Evolutionary conservation across 2,888 invertebrate genomes (phyloP), one percentile per base, ranked within the genome.

Genomic region (Aporophyla nigra): DNA sequence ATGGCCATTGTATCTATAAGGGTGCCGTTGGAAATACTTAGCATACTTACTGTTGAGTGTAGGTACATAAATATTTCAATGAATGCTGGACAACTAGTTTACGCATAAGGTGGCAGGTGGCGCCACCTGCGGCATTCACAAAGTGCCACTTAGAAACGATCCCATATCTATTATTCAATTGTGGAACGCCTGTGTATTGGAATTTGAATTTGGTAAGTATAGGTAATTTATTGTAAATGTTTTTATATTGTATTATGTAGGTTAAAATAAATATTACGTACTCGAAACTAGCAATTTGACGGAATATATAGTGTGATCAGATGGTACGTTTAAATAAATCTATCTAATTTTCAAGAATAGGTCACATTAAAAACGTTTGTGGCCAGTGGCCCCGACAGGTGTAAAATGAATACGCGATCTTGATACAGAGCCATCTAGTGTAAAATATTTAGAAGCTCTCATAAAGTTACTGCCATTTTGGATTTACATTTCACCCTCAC

Each of bases 141-240:
- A 58, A 66, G 62, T 51, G 66, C 21, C 53, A 71, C 14, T 63
- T 16, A 56, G 33, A 67, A 51, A 59, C 66, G 66, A 54, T n/a
- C 33, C 56, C 14, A 33, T 58, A 71, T 83, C 27, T 69, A 82
- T 82, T 82, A 82, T 82, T 82, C 84, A 80, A 53, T 27, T 63
- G 27, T 46, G 62, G 62, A 24, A 33, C 58, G 43, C 58, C 53
- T 56, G 49, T 24, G 24, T 63, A 73, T 68, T 46, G 33, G 66
- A 58, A 78, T 72, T 80, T 65, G 66, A 74, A 69, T 62, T 65
- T 40, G 12, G 56, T 56, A 33, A 33, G 33, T 33, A 43, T 4
- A 46, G 3, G 61, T 59, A 24, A 71, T 71, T 40, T 70, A 62
- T 53, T 53, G 53, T n/a, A 33, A 6, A 63, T 27, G 1, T 21